A percentile compares a stretch with the other conserved stretches of the same genome.
These are phyloP conservation scores for Garrulus glandarius DNA, from an alignment of 2,797 vertebrate species.

Conservation along the genomic window DNA sequence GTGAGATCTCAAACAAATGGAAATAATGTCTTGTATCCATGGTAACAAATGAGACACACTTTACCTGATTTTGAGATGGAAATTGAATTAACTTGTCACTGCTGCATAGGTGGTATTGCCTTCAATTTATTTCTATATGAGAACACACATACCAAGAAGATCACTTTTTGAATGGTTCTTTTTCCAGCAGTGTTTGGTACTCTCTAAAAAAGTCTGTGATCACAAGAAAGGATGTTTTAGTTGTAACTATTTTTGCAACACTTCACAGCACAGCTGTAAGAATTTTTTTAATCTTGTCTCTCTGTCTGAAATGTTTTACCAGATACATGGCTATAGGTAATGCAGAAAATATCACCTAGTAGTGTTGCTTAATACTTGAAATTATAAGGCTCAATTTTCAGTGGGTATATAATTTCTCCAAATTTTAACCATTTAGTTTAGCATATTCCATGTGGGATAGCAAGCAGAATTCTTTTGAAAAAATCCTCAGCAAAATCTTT, in stretches of 20 bases:
- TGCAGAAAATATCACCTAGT: background rate
- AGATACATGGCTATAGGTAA: background rate
- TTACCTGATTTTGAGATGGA: slow-evolving; percentile 58
- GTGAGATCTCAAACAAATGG: slow-evolving; percentile 61
- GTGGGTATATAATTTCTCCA: background rate
- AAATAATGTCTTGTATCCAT: slow-evolving; percentile 66
- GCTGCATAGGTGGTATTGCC: slow-evolving; percentile 1
- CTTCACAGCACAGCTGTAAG: slow-evolving; percentile 5
- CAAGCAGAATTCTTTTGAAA: background rate
- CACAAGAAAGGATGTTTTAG: background rate
- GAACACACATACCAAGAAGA: background rate
- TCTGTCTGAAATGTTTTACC: slow-evolving; percentile 5
- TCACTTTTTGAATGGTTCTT: background rate
- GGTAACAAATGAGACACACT: slow-evolving; percentile 66
- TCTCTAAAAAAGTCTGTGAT: background rate
- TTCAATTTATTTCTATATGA: slow-evolving; percentile 44
- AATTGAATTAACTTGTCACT: slow-evolving; percentile 59
- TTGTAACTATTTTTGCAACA: slow-evolving; percentile 17
- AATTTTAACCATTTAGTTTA: background rate
- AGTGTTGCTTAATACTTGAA: background rate
- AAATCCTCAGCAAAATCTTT: background rate
- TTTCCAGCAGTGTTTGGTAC: background rate
- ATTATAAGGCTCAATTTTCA: background rate
- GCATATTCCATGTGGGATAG: background rate
- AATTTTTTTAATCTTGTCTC: background rate